phyloP scores from a whole-genome alignment of 2,113 vertebrate species.

The Corythornis madagascariensis region DNA sequence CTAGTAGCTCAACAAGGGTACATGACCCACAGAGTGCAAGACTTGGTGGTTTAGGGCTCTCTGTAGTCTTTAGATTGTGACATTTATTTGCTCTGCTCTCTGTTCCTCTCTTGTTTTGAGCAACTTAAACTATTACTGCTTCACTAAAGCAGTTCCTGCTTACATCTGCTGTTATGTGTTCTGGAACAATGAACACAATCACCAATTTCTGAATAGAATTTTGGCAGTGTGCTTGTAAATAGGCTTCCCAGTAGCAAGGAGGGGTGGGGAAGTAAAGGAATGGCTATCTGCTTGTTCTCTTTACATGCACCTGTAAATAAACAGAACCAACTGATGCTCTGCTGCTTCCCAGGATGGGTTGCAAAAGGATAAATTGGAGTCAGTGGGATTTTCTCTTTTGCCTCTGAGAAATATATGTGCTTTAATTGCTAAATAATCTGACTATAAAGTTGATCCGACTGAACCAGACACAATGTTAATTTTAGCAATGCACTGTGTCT shows the following conservation, averaged over 20 bases:
- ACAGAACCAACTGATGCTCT: background rate
- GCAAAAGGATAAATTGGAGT: background rate
- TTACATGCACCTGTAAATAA: background rate
- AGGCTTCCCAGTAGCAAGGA: background rate
- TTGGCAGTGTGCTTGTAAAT: constrained; percentile 23
- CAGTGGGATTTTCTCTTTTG: background rate
- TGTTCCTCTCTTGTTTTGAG: background rate
- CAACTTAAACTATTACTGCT: background rate
- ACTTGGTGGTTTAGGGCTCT: background rate
- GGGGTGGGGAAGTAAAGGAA: background rate
- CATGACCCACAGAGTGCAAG: background rate
- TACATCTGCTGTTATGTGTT: constrained; percentile 23
- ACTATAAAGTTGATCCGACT: background rate
- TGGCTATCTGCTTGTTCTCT: background rate
- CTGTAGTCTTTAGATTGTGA: background rate
- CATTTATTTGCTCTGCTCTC: background rate
- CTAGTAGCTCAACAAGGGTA: background rate
- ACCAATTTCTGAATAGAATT: background rate
- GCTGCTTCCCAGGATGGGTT: background rate
- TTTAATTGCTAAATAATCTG: constrained; percentile 27
- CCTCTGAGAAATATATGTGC: background rate
- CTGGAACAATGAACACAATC: constrained; percentile 57
- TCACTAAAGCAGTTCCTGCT: background rate
- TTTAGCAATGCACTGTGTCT: background rate
- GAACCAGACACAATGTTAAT: background rate